phyloP scores from a whole-genome alignment of 2,888 invertebrate species.

The Epirrhoe alternata region DNA sequence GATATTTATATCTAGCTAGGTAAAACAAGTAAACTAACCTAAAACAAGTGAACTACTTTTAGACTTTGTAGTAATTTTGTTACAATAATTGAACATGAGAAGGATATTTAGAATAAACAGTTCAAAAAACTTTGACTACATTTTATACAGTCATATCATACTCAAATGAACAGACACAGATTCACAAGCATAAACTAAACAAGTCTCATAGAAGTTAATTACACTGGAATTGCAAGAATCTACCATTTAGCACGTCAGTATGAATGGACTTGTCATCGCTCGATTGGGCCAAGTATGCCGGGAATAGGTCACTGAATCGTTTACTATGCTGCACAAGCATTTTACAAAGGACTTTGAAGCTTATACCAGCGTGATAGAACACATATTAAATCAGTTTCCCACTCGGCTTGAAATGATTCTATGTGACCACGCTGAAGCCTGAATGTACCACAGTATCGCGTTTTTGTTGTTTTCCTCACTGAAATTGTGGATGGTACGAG shows the following conservation, averaged over 20 bases:
- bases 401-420: constrained; percentile 1
- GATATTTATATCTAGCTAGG: neutral
- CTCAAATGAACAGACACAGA: constrained; percentile 15
- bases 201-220: constrained; percentile 56
- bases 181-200: constrained; percentile 28
- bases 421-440: constrained; percentile 4
- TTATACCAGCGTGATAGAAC: neutral
- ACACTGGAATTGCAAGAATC: constrained; percentile 65
- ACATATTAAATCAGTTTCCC: constrained; percentile 5
- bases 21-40: too few relatives aligned
- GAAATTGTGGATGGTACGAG: constrained; percentile 1
- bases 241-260: constrained; percentile 61
- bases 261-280: constrained; percentile 83
- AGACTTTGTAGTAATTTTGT: too few relatives aligned
- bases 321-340: constrained; percentile 14
- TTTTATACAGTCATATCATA: neutral
- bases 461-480: constrained; percentile 9
- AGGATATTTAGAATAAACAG: too few relatives aligned
- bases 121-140: too few relatives aligned
- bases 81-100: too few relatives aligned
- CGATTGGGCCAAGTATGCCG: constrained; percentile 78
- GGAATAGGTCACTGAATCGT: constrained; percentile 60
- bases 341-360: constrained; percentile 9
- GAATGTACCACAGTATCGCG: neutral
- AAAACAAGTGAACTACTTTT: too few relatives aligned